phyloP scores from a whole-genome alignment of 2,888 invertebrate genomes.

The Barypeithes pellucidus region DNA sequence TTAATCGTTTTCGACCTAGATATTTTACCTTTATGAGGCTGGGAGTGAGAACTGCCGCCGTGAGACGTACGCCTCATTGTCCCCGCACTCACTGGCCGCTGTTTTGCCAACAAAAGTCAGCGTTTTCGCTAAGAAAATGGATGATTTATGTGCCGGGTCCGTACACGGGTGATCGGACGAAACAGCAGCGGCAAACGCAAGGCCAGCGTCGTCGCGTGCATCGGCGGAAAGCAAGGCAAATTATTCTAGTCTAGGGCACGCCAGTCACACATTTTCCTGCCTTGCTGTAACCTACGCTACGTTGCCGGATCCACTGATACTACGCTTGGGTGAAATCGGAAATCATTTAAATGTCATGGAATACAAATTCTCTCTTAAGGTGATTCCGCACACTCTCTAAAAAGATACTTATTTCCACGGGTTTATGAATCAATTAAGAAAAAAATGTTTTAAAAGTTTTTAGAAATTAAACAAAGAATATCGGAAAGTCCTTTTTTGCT shows the following conservation, averaged over 20 bases:
- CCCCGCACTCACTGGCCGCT: conserved; percentile 42
- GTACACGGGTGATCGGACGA: conserved; percentile 10
- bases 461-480: too few species aligned
- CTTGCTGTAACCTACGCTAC: background rate
- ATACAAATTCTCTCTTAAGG: too few species aligned
- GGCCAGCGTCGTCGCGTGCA: conserved; percentile 15
- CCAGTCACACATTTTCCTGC: background rate
- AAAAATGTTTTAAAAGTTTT: too few species aligned
- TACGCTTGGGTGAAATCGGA: too few species aligned
- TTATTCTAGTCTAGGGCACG: background rate
- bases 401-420: too few species aligned
- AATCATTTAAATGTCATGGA: too few species aligned
- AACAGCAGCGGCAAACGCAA: conserved; percentile 31
- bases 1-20: background rate
- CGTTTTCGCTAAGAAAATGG: conserved; percentile 31
- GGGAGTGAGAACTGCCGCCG: conserved; percentile 32
- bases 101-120: conserved; percentile 39
- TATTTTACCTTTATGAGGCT: conserved; percentile 46
- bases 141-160: conserved; percentile 15
- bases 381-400: too few species aligned
- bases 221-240: conserved; percentile 1
- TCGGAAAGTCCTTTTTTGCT: too few species aligned
- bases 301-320: background rate
- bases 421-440: too few species aligned
- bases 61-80: conserved; percentile 52